phyloP scores from a whole-genome alignment of 2,113 vertebrate genomes.

The Tinamus guttatus region DNA sequence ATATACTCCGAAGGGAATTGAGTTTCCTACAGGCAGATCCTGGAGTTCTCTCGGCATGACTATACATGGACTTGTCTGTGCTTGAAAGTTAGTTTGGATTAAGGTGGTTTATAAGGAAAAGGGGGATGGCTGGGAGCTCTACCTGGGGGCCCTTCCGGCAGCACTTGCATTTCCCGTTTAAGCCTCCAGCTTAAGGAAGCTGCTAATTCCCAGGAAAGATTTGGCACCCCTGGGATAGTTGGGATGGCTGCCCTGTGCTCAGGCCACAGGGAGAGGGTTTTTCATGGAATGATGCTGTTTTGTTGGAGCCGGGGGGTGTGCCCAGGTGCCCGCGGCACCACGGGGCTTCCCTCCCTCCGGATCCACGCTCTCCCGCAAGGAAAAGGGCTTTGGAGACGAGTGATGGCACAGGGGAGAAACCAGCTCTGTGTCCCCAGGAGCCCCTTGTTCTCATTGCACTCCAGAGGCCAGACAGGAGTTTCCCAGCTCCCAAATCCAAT shows the following conservation, averaged over 20 bases:
- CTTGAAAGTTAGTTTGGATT: neutral
- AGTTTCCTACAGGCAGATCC: constrained; percentile 19
- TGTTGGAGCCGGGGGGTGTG: neutral
- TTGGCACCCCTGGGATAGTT: no score
- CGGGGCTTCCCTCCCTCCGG: neutral
- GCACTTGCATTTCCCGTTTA: neutral
- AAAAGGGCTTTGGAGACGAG: neutral
- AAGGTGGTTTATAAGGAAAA: neutral
- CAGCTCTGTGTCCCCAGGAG: neutral
- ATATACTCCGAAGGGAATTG: constrained; percentile 25
- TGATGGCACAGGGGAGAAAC: neutral
- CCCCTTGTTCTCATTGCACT: neutral
- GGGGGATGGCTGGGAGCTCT: neutral
- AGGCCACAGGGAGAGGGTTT: no score
- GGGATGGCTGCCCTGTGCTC: neutral
- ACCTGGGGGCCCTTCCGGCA: neutral
- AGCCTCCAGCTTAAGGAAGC: neutral
- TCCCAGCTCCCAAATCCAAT: neutral
- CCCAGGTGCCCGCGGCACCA: no score
- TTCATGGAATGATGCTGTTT: neutral
- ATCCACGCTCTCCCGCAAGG: neutral
- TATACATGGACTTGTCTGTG: constrained; percentile 30
- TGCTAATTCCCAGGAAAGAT: neutral
- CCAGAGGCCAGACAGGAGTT: neutral
- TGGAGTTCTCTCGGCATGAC: neutral